These are phyloP conservation scores for Smutsia gigantea DNA, from an alignment of 2,797 vertebrate genomes.

Conservation along the genomic window DNA sequence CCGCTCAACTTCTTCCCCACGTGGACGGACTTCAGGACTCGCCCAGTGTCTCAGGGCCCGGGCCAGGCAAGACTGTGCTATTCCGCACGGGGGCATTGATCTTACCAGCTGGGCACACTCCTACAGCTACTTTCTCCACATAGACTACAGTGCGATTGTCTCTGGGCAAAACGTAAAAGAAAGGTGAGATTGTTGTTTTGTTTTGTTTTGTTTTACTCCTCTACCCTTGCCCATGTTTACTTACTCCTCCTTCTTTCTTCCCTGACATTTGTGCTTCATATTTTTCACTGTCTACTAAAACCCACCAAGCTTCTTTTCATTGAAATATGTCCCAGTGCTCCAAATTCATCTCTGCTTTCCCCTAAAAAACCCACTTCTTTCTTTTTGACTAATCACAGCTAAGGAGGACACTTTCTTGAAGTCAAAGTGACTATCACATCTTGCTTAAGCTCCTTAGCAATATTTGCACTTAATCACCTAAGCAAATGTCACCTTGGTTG, in stretches of 20 bases:
- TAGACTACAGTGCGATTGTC: background rate
- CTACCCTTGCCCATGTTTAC: background rate
- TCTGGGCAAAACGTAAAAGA: background rate
- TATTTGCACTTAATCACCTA: no score
- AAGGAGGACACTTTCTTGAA: background rate
- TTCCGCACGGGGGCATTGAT: background rate
- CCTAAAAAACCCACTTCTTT: background rate
- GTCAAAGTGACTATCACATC: background rate
- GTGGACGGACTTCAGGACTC: background rate
- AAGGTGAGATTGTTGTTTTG: background rate
- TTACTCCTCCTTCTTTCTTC: background rate
- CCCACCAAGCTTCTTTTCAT: background rate
- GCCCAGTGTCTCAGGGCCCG: background rate
- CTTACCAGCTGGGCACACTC: background rate
- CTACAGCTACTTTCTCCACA: background rate
- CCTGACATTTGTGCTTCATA: background rate
- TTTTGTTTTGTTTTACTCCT: background rate
- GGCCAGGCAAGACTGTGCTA: background rate
- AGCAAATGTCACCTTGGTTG: rapidly evolving
- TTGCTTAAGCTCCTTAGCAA: background rate
- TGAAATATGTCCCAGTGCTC: background rate
- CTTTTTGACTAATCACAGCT: background rate
- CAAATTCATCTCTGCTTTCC: background rate
- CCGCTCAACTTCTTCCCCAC: background rate
- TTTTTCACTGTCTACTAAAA: background rate